These are phyloP conservation scores for Campoletis raptor DNA, from an alignment of 2,888 invertebrate genomes.

Conservation along the genomic window DNA sequence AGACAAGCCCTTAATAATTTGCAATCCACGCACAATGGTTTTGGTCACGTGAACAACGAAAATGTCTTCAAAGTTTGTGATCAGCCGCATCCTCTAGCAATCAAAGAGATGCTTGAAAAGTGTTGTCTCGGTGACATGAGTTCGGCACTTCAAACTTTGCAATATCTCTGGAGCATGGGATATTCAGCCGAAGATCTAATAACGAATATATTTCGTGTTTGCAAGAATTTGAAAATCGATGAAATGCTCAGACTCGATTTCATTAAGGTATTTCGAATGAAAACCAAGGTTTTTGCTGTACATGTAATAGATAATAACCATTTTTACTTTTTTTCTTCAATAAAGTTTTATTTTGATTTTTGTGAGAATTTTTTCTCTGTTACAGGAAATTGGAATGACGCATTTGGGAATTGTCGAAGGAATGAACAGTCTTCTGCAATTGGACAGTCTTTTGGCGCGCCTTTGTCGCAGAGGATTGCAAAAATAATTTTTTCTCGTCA, in stretches of 20 bases:
- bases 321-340: not conserved
- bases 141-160: conserved; percentile 93
- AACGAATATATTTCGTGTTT: conserved; percentile 96
- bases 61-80: conserved; percentile 99
- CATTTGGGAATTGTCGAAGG: conserved; percentile 97
- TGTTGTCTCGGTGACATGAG: conserved; percentile 94
- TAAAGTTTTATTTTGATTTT: not conserved
- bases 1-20: conserved; percentile 98
- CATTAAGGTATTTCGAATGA: conserved; percentile 87
- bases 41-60: conserved; percentile 94
- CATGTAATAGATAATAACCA: not conserved
- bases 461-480: conserved; percentile 87
- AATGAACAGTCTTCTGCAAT: conserved; percentile 93
- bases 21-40: conserved; percentile 97
- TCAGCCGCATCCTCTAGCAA: conserved; percentile 98
- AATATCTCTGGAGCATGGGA: conserved; percentile 96
- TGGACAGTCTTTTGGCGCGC: conserved; percentile 94
- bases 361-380: conserved; percentile 5
- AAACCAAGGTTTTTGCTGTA: not conserved
- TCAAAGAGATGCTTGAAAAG: conserved; percentile 95
- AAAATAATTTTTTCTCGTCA: conserved; percentile 41
- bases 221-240: conserved; percentile 93
- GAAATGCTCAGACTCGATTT: conserved; percentile 94
- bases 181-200: conserved; percentile 99
- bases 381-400: conserved; percentile 94